phyloP scores from a whole-genome alignment of 2,888 invertebrate species.

The Uropetala carovei region DNA sequence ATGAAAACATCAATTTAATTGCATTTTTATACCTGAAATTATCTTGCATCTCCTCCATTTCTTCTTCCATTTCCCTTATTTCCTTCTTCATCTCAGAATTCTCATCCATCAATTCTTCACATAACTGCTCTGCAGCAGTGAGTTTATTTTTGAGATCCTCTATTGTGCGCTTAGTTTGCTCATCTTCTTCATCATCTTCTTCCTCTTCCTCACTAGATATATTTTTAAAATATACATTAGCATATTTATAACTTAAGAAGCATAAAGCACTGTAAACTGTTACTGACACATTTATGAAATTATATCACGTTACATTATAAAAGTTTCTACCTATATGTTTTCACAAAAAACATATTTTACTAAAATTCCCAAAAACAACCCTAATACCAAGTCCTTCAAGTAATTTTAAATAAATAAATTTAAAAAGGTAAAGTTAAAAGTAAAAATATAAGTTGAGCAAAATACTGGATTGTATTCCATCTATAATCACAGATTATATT shows the following conservation, averaged over 20 bases:
- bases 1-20: conserved; percentile 9
- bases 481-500: too few relatives aligned
- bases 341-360: background rate
- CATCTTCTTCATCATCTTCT: conserved; percentile 71
- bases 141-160: conserved; percentile 90
- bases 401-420: too few relatives aligned
- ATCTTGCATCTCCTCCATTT: conserved; percentile 99
- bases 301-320: too few relatives aligned
- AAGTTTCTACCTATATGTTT: background rate
- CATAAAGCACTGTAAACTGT: too few relatives aligned
- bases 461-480: too few relatives aligned
- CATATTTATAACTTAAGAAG: too few relatives aligned
- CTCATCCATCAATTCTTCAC: conserved; percentile 96
- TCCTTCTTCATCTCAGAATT: conserved; percentile 97
- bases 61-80: conserved; percentile 93
- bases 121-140: conserved; percentile 91
- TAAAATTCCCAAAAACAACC: too few relatives aligned
- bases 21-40: conserved; percentile 82
- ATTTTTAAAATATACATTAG: background rate
- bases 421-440: too few relatives aligned
- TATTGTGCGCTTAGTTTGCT: conserved; percentile 79
- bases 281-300: too few relatives aligned
- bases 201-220: conserved; percentile 49
- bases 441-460: too few relatives aligned
- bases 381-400: too few relatives aligned